Evolutionary conservation across 2,888 invertebrate genomes (phyloP).

Genomic region (Trichacis sp.): DNA sequence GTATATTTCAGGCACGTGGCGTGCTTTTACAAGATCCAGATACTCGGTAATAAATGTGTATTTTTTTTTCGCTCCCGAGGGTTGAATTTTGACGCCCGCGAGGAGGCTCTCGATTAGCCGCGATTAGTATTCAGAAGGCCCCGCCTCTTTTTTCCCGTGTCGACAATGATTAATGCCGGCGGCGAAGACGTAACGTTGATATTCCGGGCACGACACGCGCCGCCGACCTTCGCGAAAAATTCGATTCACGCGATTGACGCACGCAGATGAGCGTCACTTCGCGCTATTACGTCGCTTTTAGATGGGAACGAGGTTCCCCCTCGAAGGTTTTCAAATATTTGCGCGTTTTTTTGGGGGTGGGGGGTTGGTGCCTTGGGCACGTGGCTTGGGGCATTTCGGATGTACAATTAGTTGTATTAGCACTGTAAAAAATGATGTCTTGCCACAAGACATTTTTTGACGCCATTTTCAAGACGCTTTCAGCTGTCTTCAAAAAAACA

Average conservation of each 20-base stretch:
- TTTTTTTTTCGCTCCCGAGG: conserved; percentile 8
- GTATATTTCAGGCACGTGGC: conserved; percentile 37
- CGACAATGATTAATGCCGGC: conserved; percentile 43
- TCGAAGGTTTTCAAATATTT: neutral
- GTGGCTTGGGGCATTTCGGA: too few species aligned
- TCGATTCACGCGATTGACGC: conserved; percentile 35
- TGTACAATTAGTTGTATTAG: too few species aligned
- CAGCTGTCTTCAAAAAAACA: too few species aligned
- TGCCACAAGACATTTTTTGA: too few species aligned
- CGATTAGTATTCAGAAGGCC: conserved; percentile 43
- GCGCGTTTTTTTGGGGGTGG: neutral
- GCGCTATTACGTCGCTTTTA: neutral
- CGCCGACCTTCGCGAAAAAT: conserved; percentile 30
- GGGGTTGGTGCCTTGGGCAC: too few species aligned
- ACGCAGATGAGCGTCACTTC: conserved; percentile 3
- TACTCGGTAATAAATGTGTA: neutral
- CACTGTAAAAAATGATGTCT: too few species aligned
- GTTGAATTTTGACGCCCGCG: too few species aligned
- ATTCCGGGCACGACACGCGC: conserved; percentile 36
- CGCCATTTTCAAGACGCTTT: too few species aligned
- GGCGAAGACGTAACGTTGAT: conserved; percentile 41
- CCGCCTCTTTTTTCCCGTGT: conserved; percentile 1
- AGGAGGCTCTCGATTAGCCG: conserved; percentile 32
- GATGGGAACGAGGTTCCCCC: neutral
- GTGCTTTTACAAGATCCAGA: conserved; percentile 33